Percentiles rank a stretch among this genome's conserved stretches.
Conservation (phyloP, 2,113 vertebrate genomes). For the Acanthochromis polyacanthus region DNA sequence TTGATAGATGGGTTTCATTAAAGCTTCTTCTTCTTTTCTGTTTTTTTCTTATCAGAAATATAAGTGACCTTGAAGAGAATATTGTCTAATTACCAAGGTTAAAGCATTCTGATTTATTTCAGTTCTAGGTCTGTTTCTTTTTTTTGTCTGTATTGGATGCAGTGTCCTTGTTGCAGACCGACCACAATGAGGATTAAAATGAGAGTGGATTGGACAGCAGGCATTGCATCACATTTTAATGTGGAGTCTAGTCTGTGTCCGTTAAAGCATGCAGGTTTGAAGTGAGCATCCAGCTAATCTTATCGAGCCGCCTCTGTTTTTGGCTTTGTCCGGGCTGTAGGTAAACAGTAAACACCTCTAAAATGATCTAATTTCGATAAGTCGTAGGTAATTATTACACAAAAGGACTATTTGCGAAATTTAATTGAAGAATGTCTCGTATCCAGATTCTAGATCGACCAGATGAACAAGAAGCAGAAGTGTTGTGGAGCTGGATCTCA, state of each 20-base stretch:
- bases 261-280: conserved; percentile 52
- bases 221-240: conserved; percentile 68
- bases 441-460: conserved; percentile 34
- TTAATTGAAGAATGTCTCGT: conserved; percentile 27
- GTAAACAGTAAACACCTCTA: conserved; percentile 48
- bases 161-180: conserved; percentile 69
- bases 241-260: conserved; percentile 48
- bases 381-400: conserved; percentile 13
- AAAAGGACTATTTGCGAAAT: conserved; percentile 43
- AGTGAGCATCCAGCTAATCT: conserved; percentile 35
- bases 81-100: conserved; percentile 49
- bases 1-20: conserved; percentile 38
- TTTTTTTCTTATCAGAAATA: conserved; percentile 11
- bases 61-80: conserved; percentile 47
- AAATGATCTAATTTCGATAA: conserved; percentile 26
- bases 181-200: conserved; percentile 68
- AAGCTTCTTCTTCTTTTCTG: conserved; percentile 17
- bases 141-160: conserved; percentile 30
- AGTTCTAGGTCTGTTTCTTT: neutral
- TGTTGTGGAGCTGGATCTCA: conserved; percentile 36
- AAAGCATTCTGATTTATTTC: conserved; percentile 40
- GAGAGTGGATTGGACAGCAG: conserved; percentile 66
- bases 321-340: conserved; percentile 36
- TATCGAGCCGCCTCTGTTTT: conserved; percentile 28
- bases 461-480: conserved; percentile 39